Conservation (phyloP, 2,113 vertebrate species). For the Mirounga angustirostris region DNA sequence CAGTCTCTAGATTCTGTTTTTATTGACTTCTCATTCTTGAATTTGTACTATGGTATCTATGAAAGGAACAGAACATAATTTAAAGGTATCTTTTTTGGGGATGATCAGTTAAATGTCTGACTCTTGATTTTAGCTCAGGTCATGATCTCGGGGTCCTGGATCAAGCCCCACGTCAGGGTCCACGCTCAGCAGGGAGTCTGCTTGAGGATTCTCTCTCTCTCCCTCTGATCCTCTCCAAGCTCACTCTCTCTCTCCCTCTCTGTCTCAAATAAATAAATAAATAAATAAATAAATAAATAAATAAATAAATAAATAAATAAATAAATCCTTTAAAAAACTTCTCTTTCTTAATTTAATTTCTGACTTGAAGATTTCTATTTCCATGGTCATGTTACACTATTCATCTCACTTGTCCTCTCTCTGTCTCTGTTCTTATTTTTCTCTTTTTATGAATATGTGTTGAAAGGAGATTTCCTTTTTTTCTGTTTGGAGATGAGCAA, state of each 20-base stretch:
- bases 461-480: slow-evolving; percentile 40
- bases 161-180: background rate
- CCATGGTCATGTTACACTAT: background rate
- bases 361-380: background rate
- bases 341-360: background rate
- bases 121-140: background rate
- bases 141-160: background rate
- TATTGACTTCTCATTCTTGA: background rate
- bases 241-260: background rate
- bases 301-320: background rate
- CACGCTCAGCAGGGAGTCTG: background rate
- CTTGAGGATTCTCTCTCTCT: background rate
- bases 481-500: background rate
- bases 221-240: background rate
- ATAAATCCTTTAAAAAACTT: background rate
- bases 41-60: background rate
- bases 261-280: background rate
- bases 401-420: background rate
- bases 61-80: slow-evolving; percentile 55
- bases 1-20: slow-evolving; percentile 56
- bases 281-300: background rate
- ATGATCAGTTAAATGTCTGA: background rate
- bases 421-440: background rate
- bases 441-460: slow-evolving; percentile 10
- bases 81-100: background rate